phyloP scores from a whole-genome alignment of 2,797 vertebrate genomes.

The Potorous gilbertii region DNA sequence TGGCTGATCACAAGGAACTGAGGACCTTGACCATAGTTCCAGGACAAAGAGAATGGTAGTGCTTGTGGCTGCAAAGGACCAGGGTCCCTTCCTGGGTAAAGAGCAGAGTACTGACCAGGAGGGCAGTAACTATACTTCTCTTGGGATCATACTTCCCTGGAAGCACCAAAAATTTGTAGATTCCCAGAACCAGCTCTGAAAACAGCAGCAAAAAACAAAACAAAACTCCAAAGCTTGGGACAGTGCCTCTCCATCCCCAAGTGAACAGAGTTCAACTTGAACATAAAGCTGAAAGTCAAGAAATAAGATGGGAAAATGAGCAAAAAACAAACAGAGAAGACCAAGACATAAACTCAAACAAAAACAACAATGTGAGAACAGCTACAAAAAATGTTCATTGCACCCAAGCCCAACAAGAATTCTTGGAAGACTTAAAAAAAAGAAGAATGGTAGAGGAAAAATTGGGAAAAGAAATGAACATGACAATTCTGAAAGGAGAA shows the following conservation, averaged over 20 bases:
- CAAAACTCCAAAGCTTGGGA: not conserved
- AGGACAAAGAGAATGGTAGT: not conserved
- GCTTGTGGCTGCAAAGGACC: not conserved
- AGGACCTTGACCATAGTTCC: not conserved
- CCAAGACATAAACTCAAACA: not conserved
- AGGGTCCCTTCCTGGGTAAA: not conserved
- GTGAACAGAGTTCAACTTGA: not conserved
- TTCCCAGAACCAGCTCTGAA: not conserved
- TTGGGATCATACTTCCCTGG: not conserved
- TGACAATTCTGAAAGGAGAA: not conserved
- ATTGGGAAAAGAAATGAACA: not conserved
- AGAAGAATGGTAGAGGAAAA: no score
- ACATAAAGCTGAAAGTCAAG: not conserved
- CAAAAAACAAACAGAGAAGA: not conserved
- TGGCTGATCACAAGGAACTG: not conserved
- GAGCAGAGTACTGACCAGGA: not conserved
- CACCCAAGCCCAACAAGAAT: not conserved
- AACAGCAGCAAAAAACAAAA: not conserved
- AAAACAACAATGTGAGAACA: not conserved
- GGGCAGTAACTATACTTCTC: not conserved
- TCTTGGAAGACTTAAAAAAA: no score
- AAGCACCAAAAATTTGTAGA: not conserved
- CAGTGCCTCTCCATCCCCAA: not conserved
- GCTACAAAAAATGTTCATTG: not conserved
- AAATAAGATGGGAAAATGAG: not conserved